These are phyloP conservation scores for Rhincodon typus DNA, from an alignment of 2,797 vertebrate species.

Conservation along the genomic window DNA sequence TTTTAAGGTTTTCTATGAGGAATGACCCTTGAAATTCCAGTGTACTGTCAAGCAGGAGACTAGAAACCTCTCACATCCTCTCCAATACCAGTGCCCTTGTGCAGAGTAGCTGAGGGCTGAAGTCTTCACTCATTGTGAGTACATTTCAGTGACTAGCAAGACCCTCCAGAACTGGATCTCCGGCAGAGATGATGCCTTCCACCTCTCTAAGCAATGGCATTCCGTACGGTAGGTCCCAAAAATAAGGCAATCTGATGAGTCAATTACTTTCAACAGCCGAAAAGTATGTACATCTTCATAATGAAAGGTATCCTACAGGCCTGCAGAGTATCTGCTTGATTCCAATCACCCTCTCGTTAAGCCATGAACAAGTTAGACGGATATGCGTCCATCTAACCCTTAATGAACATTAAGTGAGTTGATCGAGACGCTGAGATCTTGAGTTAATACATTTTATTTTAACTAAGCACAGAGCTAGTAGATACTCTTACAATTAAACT, in stretches of 20 bases:
- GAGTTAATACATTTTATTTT: neutral
- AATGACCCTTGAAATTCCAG: neutral
- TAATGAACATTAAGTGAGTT: neutral
- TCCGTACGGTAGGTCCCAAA: neutral
- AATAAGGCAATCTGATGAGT: neutral
- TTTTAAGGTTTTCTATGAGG: neutral
- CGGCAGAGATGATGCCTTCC: neutral
- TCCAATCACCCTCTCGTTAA: too few species aligned
- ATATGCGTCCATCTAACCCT: too few species aligned
- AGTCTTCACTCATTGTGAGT: neutral
- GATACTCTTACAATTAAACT: neutral
- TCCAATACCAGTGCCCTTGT: neutral
- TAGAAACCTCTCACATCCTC: neutral
- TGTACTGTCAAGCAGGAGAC: neutral
- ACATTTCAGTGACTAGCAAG: neutral
- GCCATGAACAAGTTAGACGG: neutral
- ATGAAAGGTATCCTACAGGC: too few species aligned
- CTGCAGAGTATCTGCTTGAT: neutral
- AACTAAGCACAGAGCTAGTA: neutral
- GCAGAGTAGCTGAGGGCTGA: neutral
- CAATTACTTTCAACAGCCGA: neutral
- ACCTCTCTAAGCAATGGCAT: too few species aligned
- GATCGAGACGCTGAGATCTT: neutral
- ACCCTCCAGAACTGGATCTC: neutral
- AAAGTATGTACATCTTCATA: neutral